These are phyloP conservation scores for Cantharis nigra DNA, from an alignment of 2,888 invertebrate species.

Conservation along the genomic window DNA sequence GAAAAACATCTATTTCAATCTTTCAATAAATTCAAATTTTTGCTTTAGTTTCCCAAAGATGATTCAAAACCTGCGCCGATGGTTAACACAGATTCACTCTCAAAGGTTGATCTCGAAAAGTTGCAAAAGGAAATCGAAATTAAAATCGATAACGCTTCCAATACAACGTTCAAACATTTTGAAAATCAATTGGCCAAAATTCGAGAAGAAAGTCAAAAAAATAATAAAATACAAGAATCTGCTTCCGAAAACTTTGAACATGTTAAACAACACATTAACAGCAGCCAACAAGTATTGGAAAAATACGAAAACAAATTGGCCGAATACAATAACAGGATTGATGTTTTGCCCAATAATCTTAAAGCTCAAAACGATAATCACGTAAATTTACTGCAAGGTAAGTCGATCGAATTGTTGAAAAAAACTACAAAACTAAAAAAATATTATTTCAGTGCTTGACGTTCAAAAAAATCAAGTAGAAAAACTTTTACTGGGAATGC, in stretches of 20 bases:
- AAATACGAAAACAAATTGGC: constrained; percentile 63
- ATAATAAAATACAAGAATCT: constrained; percentile 55
- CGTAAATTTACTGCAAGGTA: constrained; percentile 48
- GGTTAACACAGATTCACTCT: constrained; percentile 32
- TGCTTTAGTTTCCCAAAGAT: constrained; percentile 15
- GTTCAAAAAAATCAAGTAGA: constrained; percentile 47
- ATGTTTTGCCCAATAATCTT: constrained; percentile 21
- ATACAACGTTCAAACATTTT: constrained; percentile 43
- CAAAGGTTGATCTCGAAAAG: constrained; percentile 45
- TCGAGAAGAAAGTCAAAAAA: constrained; percentile 52
- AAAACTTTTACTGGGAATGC: constrained; percentile 45
- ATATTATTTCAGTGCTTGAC: constrained; percentile 42
- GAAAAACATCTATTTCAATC: not conserved
- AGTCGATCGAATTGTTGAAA: not conserved
- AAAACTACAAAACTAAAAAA: not conserved
- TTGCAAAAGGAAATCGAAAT: constrained; percentile 42
- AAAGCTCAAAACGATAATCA: constrained; percentile 48
- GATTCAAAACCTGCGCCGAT: constrained; percentile 11
- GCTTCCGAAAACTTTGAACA: constrained; percentile 55
- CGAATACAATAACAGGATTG: constrained; percentile 54
- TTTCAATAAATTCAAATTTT: not conserved
- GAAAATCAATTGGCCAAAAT: constrained; percentile 47
- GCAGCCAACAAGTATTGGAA: constrained; percentile 61
- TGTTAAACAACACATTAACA: constrained; percentile 54
- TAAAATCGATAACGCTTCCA: constrained; percentile 47